These are phyloP conservation scores for Dolichoris vasculosae DNA, from an alignment of 1,140 invertebrate genomes.

Conservation along the genomic window DNA sequence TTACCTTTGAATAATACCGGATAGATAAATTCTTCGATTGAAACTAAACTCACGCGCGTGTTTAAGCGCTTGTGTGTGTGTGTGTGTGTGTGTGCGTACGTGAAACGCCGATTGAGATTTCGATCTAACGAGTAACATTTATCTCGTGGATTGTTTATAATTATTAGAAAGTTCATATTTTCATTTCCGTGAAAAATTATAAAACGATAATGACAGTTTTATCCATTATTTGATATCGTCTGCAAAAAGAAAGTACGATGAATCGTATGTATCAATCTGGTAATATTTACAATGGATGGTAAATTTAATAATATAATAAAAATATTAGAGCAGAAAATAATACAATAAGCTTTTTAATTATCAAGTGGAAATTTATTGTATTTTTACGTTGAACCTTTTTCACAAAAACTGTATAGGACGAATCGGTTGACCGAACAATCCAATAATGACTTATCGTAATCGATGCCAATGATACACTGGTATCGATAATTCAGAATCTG, in stretches of 20 bases:
- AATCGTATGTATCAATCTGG: background rate
- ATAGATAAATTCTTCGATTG: too few species aligned
- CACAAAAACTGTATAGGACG: background rate
- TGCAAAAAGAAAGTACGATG: background rate
- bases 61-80: too few species aligned
- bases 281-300: background rate
- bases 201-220: background rate
- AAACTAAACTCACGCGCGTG: too few species aligned
- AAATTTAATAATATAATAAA: background rate
- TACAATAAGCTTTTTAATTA: background rate
- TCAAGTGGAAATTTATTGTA: too few species aligned
- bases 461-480: background rate
- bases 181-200: too few species aligned
- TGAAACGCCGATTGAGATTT: too few species aligned
- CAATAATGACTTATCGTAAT: background rate
- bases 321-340: background rate
- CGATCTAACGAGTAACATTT: too few species aligned
- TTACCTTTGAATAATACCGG: background rate
- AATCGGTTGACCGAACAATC: background rate
- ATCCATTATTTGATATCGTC: too few species aligned
- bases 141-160: too few species aligned
- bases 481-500: background rate
- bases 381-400: too few species aligned
- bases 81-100: too few species aligned
- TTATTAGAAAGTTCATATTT: background rate